These are phyloP conservation scores for Bagarius yarrelli DNA, from an alignment of 2,113 vertebrate genomes.

Conservation along the genomic window DNA sequence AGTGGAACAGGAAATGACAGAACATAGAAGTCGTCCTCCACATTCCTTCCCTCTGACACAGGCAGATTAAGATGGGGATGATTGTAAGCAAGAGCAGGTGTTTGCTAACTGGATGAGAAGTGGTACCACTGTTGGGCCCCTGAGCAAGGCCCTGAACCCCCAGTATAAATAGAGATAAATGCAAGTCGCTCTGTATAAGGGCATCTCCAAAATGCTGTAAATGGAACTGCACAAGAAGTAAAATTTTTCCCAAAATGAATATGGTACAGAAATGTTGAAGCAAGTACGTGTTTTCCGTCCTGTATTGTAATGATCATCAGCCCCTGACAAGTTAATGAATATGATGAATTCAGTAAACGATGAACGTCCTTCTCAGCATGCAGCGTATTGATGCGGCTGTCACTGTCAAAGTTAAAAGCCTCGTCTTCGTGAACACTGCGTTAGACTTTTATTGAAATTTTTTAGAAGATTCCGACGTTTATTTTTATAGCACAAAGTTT, in stretches of 20 bases:
- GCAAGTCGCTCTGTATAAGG: too few relatives aligned
- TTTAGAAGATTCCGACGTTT: neutral
- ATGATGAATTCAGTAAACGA: conserved; percentile 28
- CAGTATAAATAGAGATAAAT: too few relatives aligned
- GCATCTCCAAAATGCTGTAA: too few relatives aligned
- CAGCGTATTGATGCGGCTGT: conserved; percentile 31
- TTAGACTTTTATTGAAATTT: neutral
- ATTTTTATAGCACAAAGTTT: neutral
- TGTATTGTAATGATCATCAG: neutral
- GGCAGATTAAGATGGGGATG: conserved; percentile 14
- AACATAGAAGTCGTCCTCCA: conserved; percentile 7
- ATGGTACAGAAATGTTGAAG: neutral
- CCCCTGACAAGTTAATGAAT: conserved; percentile 1
- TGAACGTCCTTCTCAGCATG: conserved; percentile 18
- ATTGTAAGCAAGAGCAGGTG: conserved; percentile 9
- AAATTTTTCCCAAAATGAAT: neutral
- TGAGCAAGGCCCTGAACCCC: too few relatives aligned
- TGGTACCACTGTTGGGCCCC: too few relatives aligned
- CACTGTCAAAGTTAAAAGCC: neutral
- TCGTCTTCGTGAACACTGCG: conserved; percentile 5
- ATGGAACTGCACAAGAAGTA: too few relatives aligned
- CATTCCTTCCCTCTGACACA: conserved; percentile 24
- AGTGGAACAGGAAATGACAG: conserved; percentile 17
- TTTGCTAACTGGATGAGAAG: neutral
- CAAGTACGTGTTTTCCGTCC: neutral